Evolutionary conservation across 2,888 invertebrate genomes (phyloP), one percentile per base, ranked within the genome.

Genomic region (Megamerina dolium): DNA sequence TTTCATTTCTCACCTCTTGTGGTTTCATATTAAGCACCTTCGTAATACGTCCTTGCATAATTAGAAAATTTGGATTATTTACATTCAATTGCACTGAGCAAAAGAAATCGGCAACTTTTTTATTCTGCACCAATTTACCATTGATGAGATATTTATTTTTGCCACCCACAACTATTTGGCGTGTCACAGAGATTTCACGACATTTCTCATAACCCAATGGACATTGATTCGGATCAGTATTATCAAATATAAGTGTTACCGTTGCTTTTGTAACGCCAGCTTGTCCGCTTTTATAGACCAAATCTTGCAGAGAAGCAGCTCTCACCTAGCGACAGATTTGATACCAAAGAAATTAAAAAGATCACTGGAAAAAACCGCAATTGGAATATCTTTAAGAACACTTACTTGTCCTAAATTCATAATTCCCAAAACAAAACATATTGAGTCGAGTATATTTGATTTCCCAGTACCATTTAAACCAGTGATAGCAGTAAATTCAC

Each of bases 11-110:
- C 70, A 91, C 91, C 79, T 99, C 97, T 33, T 83, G 80, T 0
- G 99, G 95, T 66, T 96, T 99, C 97, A 99, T 99, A 68, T 94
- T 97, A 19, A 99, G 75, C 3, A 99, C 97, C 76, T 99, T 97
- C 2, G 97, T 97, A 54, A 99, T 95, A 52, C 94, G 81, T 0
- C 99, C 99, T 77, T 99, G 99, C 97, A 99, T 97, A 61, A 99
- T 99, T 26, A 99, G 80, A 73, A 97, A 99, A 70, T 99, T 96
- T 0, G 99, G 99, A 74, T 99, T 99, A 74, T 99, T 99, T 2
- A 99, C 93, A 64, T 99, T 99, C 29, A 99, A 75, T 66, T 96
- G 95, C 5, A 99, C 87, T 0, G 95, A 93, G 59, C 93, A 90
- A 72, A 99, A 99, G 64, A 99, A 75, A 71, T 99, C 99, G 30